Base-by-base conservation (phyloP, 2,888 invertebrate genomes). In the Drosophila paramelanica region DNA sequence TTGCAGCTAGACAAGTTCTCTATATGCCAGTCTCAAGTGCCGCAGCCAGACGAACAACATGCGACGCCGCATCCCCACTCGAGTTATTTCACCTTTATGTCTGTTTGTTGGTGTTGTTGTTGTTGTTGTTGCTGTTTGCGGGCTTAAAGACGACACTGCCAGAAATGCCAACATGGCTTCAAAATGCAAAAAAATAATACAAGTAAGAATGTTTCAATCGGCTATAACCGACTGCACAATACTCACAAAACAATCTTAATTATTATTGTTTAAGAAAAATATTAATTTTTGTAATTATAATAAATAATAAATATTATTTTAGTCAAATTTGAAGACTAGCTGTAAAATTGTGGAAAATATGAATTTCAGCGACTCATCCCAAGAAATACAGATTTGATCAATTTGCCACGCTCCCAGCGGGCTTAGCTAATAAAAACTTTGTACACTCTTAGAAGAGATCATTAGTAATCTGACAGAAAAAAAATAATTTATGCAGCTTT, bases 21-120 rank as follows among this genome's bases (percentile, higher is more conserved):
- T 77, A 79, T 86, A 77, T 88, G 83, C 86, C 83, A 88, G 89
- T 83, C 89, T 83, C 83, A 79, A 83, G 83, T 79, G 68, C 46
- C 80, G 72, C 72, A 62, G 60, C 89, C 87, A 83, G 87, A 86
- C 81, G 80, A 31, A 82, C 79, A 66, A 64, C 62, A 69, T 49
- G 39, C 58, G 55, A 46, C 41, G 55, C 59, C 42, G 41, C 17
- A 17, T 0, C 17, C 17, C 36, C 53, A 67, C 78, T 62, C 59
- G 42, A 67, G 58, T 46, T 25, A 17, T 47, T 36, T 45, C 14
- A 57, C 61, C 59, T 67, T 73, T 43, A 55, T 45, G 25, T 45
- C 45, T 31, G 2, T 47, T 17, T 17, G 17, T 1, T 17, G 17
- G 17, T 17, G 17, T 17, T 17, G 45, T 6, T 36, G 23, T 39